These are phyloP conservation scores for Drosophila yakuba DNA, from an alignment of 1,140 invertebrate species.

Conservation along the genomic window DNA sequence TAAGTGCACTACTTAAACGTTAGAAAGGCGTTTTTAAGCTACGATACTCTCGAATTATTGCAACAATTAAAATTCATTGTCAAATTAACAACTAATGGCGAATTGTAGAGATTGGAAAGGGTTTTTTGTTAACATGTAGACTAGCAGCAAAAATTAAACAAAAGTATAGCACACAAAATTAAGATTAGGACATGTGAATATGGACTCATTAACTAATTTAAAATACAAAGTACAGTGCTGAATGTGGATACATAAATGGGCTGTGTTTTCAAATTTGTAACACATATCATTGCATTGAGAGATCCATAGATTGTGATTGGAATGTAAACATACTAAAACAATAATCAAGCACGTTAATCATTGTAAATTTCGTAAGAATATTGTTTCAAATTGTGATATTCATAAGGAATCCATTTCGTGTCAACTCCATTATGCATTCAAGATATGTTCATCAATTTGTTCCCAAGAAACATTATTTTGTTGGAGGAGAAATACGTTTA, in stretches of 20 bases:
- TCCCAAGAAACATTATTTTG: conserved; percentile 65
- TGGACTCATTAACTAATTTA: conserved; percentile 45
- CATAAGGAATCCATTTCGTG: conserved; percentile 40
- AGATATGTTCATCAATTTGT: conserved; percentile 72
- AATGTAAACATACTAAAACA: conserved; percentile 38
- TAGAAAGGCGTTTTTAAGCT: conserved; percentile 64
- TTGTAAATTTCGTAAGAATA: conserved; percentile 44
- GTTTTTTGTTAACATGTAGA: conserved; percentile 59
- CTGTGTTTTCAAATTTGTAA: conserved; percentile 58
- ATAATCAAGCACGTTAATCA: conserved; percentile 5
- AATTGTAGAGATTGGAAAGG: conserved; percentile 47
- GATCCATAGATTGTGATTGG: conserved; percentile 58
- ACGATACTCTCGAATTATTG: conserved; percentile 64
- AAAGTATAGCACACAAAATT: conserved; percentile 51
- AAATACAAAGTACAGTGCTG: conserved; percentile 35
- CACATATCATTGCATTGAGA: conserved; percentile 68
- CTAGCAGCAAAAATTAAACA: conserved; percentile 68
- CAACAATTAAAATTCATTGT: conserved; percentile 64
- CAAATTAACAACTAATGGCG: conserved; percentile 71
- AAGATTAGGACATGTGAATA: conserved; percentile 39
- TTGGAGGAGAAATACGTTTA: conserved; percentile 27
- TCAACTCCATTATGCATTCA: conserved; percentile 49
- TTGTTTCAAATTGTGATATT: conserved; percentile 64
- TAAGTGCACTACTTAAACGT: conserved; percentile 75
- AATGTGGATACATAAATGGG: conserved; percentile 4